These are phyloP conservation scores for Menidia beryllina DNA, from an alignment of 2,113 vertebrate genomes.

Conservation along the genomic window DNA sequence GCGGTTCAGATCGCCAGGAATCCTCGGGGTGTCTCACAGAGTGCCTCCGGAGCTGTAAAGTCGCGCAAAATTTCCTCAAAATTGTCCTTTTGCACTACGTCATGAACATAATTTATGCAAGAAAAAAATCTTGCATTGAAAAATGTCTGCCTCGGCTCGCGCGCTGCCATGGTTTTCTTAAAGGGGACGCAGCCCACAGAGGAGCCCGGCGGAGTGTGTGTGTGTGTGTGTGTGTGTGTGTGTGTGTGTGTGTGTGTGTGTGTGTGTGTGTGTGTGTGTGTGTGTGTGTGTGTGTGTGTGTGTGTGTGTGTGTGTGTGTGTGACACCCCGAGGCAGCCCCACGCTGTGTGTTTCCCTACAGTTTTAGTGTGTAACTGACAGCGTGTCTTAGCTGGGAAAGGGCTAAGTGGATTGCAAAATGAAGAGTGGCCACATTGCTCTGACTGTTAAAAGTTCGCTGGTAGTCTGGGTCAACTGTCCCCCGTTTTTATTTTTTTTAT, in stretches of 20 bases:
- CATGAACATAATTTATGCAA: conserved; percentile 99
- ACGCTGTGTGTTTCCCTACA: background rate
- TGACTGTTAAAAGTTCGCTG: background rate
- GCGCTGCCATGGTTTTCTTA: conserved; percentile 82
- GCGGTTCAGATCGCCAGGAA: conserved; percentile 51
- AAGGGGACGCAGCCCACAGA: conserved; percentile 69
- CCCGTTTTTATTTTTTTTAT: no score
- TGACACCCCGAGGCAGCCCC: background rate
- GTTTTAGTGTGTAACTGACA: background rate
- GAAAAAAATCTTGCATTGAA: conserved; percentile 89
- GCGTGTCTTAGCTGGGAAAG: background rate
- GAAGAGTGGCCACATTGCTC: background rate
- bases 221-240: background rate
- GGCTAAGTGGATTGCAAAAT: background rate
- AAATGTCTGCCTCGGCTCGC: conserved; percentile 82
- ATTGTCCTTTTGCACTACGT: conserved; percentile 95
- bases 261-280: background rate
- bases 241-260: background rate
- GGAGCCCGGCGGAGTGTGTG: background rate
- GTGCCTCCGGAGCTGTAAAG: conserved; percentile 71
- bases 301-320: background rate
- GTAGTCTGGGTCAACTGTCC: background rate
- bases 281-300: background rate
- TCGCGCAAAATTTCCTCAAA: conserved; percentile 82
- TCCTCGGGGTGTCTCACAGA: conserved; percentile 57